Base-by-base conservation (phyloP, 2,888 invertebrate species). In the Temnothorax rugatulus region DNA sequence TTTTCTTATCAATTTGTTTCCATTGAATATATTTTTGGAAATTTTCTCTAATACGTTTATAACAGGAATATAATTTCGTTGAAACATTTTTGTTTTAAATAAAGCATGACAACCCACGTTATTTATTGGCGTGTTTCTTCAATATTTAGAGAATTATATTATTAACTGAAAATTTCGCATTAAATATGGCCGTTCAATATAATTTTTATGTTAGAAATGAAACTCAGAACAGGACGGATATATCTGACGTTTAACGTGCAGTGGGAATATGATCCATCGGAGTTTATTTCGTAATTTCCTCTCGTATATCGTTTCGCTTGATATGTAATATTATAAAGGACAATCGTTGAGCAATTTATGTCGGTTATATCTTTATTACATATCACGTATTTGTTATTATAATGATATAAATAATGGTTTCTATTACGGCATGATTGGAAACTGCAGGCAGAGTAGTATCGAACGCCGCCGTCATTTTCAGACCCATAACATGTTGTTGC, bases 361-460 rank as follows among this genome's bases (percentile, higher is more conserved):
- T 44, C 41, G 2, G 11, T 21, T 0, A 50, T 41, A 64, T 41
- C 25, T 52, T 77, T 66, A 54, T 54, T 74, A 59, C 3, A 29
- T 44, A 66, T 66, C 13, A 66, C 41, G 5, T 77, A 57, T 52
- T 41, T 44, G 29, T 66, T 77, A 44, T 21, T 68, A 44, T 57
- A 68, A 68, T 68, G 2, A 29, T 66, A 68, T 66, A 68, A 68
- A 77, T 68, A 57, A 68, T 21, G 15, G n/a, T 68, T 57, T 66
- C 77, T 34, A 57, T 77, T 77, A 68, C 21, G 25, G 5, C 57
- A 54, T 57, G 66, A 77, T 68, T 77, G 66, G 44, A n/a, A 21
- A 50, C 9, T 54, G 41, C 15, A 54, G n/a, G 21, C 3, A 3
- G 11, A 66, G 8, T 29, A 41, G 25, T 54, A 76, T 66, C 15